Percentiles rank a stretch among this genome's conserved stretches.
phyloP scores from a whole-genome alignment of 2,888 invertebrate genomes.

The Orthonevra nobilis region DNA sequence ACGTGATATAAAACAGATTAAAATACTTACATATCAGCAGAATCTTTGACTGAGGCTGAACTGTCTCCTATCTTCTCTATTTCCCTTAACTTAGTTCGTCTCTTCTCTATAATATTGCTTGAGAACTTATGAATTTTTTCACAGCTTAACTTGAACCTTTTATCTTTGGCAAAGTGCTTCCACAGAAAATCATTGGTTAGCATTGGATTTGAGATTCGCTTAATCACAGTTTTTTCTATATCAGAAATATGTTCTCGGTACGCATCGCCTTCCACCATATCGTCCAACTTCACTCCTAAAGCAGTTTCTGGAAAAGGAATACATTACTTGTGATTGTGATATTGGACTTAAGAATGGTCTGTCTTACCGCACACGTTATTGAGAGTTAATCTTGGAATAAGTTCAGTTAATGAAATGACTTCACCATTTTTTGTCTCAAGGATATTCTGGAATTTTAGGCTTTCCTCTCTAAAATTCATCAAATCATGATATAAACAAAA shows the following conservation, averaged over 20 bases:
- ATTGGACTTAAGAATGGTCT: too few relatives aligned
- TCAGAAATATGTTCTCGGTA: conserved; percentile 73
- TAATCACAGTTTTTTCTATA: conserved; percentile 71
- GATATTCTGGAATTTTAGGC: conserved; percentile 72
- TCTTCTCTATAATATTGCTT: conserved; percentile 75
- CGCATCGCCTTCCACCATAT: conserved; percentile 72
- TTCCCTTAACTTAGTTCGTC: conserved; percentile 70
- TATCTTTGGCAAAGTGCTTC: conserved; percentile 67
- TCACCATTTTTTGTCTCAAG: conserved; percentile 53
- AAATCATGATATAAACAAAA: neutral
- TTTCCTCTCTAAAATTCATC: conserved; percentile 73
- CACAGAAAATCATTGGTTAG: conserved; percentile 70
- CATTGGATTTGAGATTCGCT: conserved; percentile 73
- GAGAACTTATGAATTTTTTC: conserved; percentile 74
- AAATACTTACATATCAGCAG: conserved; percentile 64
- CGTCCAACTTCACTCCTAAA: conserved; percentile 74
- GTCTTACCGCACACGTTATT: conserved; percentile 75
- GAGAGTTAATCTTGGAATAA: conserved; percentile 75
- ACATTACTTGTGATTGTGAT: too few relatives aligned
- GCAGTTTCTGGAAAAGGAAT: conserved; percentile 75
- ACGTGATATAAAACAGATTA: too few relatives aligned
- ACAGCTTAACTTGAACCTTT: conserved; percentile 68
- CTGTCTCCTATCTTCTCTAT: conserved; percentile 13
- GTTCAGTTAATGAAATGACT: conserved; percentile 70
- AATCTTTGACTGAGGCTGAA: conserved; percentile 59